Base-by-base conservation (phyloP, 2,888 invertebrate species). In the Bibio marci region DNA sequence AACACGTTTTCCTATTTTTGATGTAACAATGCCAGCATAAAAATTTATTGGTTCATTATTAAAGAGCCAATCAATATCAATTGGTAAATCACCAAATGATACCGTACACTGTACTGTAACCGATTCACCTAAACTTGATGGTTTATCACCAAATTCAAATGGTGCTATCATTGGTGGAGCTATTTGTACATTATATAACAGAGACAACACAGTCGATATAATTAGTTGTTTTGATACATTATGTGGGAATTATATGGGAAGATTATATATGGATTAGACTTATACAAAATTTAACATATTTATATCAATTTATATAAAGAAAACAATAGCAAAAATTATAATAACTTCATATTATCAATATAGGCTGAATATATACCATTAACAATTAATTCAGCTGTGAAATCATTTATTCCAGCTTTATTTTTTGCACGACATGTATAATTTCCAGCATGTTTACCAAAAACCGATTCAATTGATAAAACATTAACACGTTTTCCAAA, bases 121-220 rank as follows among this genome's bases (percentile, higher is more conserved):
- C 47, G 57, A 76, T 59, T 82, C 80, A 47, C 81, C 83, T 54
- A 76, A 76, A 61, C 74, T 76, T 50, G 81, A 73, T 52, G 80
- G 78, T 48, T 72, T 71, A 59, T 74, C 69, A 46, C 80, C 81
- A 62, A 83, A 82, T 59, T 73, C 72, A 65, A 83, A 83, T 52
- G 81, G 81, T 62, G 70, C 76, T 63, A 85, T 80, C 62, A 74
- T 77, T 58, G 83, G 83, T 54, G 75, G 58, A 64, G 82, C 83
- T 85, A 22, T n/a, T n/a, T n/a, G n/a, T n/a, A n/a, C n/a, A n/a
- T n/a, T n/a, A n/a, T n/a, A n/a, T n/a, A n/a, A n/a, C n/a, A n/a
- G n/a, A n/a, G n/a, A n/a, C n/a, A n/a, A n/a, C n/a, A n/a, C n/a
- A n/a, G n/a, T n/a, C n/a, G n/a, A n/a, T n/a, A n/a, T n/a, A n/a